Base-by-base conservation (phyloP, 2,797 vertebrate species). In the Dermochelys coriacea region DNA sequence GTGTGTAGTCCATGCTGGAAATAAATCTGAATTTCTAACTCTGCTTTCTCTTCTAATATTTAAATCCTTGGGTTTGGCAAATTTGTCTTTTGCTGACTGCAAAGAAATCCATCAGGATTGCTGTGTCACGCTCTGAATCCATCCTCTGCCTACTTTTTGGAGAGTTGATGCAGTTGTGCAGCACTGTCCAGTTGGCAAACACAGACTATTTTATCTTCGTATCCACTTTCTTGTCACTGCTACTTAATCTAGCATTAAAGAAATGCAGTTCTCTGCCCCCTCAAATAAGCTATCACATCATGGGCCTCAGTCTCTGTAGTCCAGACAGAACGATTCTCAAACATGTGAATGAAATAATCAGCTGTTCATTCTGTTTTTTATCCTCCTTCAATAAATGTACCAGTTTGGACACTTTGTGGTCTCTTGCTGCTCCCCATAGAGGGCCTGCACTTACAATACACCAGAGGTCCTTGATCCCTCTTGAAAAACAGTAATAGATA, bases 341-440 rank as follows among this genome's bases (percentile, higher is more conserved):
- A 16, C 59, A 14, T 15, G 7, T 77, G 45, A 54, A 82, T 84
- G 80, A 54, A 93, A 92, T 64, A 91, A 89, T 12, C 41, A 82
- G 68, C 19, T 64, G 34, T 37, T 90, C 90, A 92, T 59, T 77
- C 27, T 82, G 49, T 21, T 64, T 37, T 0, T 4, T 71, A 41
- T 41, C 10, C 15, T 25, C 27, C 8, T 49, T 15, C 27, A 29
- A 77, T 77, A 77, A 3, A 77, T 18, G 15, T 1, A 0, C 15
- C 31, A 55, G 11, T 47, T 89, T 25, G 31, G 54, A 34, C 55
- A 55, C 83, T 0, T 4, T 55, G 89, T 37, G 19, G 9, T 0
- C 0, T 8, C 7, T 57, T 50, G 12, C 54, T 49, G 54, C 27
- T 93, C 71, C 50, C 18, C 0, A 8, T 14, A 68, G 68, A 82